Base-by-base conservation (phyloP, 2,888 invertebrate species). In the Disparrhopalites patrizii region DNA sequence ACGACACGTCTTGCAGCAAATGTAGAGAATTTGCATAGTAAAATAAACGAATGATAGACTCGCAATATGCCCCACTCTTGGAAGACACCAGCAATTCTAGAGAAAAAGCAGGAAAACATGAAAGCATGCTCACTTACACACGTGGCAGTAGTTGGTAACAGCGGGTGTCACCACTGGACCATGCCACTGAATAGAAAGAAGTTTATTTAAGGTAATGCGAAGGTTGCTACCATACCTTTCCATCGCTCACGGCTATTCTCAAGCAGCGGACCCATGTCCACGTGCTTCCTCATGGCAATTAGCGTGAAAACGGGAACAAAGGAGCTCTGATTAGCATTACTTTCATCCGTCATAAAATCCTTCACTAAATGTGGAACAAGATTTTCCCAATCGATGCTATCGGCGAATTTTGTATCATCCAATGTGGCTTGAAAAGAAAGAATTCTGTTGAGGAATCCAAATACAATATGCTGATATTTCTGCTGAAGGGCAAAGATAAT, bases 211-310 rank as follows among this genome's bases (percentile, higher is more conserved):
- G n/a, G n/a, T n/a, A n/a, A n/a, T n/a, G n/a, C n/a, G n/a, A n/a
- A n/a, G n/a, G n/a, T n/a, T n/a, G n/a, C n/a, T n/a, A n/a, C n/a
- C n/a, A n/a, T n/a, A n/a, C n/a, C n/a, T n/a, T n/a, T n/a, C n/a
- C n/a, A n/a, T n/a, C n/a, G n/a, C n/a, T n/a, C n/a, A n/a, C n/a
- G n/a, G n/a, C n/a, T n/a, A n/a, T n/a, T n/a, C n/a, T n/a, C n/a
- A n/a, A n/a, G n/a, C n/a, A n/a, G n/a, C n/a, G n/a, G n/a, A n/a
- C n/a, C n/a, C n/a, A n/a, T n/a, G n/a, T 55, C 63, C 2, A 20
- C 31, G 3, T 65, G 60, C 7, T 62, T 67, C 23, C 65, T 40
- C n/a, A 67, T 52, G 5, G 62, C 50, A n/a, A 69, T 18, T 3
- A 55, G 31, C 1, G 61, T 66, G 2, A 70, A 51, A 30, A 57